Base-by-base conservation (phyloP, 2,888 invertebrate species). In the Atrina japonica region DNA sequence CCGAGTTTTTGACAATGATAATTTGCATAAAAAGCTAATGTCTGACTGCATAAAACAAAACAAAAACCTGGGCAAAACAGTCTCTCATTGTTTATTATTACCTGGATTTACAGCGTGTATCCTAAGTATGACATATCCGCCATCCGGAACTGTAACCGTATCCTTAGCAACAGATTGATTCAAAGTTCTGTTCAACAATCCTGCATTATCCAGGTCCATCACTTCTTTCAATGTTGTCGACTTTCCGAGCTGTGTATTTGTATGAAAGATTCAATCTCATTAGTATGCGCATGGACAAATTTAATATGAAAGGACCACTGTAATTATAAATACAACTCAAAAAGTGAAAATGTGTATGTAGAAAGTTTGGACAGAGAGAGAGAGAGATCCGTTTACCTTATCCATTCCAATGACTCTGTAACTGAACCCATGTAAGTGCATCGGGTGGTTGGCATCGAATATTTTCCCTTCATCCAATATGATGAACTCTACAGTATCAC, bases 101-200 rank as follows among this genome's bases (percentile, higher is more conserved):
- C 96, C 97, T 81, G 97, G 96, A 91, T 97, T 97, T 70, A 94
- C 93, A 0, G 97, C 96, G 81, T 94, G 93, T 84, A 97, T 96
- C 70, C 97, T 92, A 7, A 97, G 91, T 50, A 97, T 94, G 0
- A 96, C 96, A 78, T 95, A 97, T 0, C 97, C 97, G 21, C 96
- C 97, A 90, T 97, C 97, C 0, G 97, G 97, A 0, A 97, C 95
- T 0, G 96, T 96, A 0, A 97, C 95, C 0, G 97, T 96, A 84
- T 97, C 97, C 90, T 97, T 97, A 1, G 94, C 91, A 0, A 96
- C 95, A 0, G 97, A 94, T 67, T 93, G 93, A 40, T 93, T 91
- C 0, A 96, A 91, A 87, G 95, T 96, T 60, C 96, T 92, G 67
- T 92, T 92, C 6, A 97, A 92, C n/a, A 93, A 88, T 11, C 96